Percentiles rank a stretch among this genome's conserved stretches.
Evolutionary conservation across 2,113 vertebrate genomes (phyloP).

Genomic region (Charadrius vociferus): DNA sequence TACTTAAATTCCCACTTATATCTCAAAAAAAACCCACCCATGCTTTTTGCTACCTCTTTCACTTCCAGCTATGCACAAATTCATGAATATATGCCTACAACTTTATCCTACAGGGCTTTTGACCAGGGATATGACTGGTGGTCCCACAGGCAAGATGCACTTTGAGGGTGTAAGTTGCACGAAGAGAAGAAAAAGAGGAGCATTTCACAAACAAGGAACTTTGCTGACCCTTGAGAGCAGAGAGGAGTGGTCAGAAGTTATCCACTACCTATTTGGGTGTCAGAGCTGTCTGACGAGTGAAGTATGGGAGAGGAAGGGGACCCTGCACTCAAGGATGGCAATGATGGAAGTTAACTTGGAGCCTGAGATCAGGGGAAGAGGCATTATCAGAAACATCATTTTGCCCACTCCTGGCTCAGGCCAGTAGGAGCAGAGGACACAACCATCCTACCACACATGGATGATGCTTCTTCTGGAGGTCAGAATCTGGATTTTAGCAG

Average conservation of each 20-base stretch:
- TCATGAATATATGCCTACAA: not conserved
- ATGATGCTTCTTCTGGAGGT: not conserved
- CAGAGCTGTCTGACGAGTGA: not conserved
- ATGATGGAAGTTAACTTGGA: not conserved
- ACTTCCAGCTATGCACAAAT: not conserved
- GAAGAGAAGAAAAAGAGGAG: not conserved
- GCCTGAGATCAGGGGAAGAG: not conserved
- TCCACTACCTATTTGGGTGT: not conserved
- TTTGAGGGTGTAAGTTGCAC: not conserved
- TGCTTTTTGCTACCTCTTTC: not conserved
- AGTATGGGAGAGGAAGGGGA: too few relatives aligned
- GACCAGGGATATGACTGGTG: not conserved
- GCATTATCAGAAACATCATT: not conserved
- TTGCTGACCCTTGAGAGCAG: not conserved
- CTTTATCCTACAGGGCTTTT: not conserved
- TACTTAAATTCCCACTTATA: not conserved
- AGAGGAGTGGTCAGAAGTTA: not conserved
- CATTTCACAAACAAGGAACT: not conserved
- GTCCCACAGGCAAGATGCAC: not conserved
- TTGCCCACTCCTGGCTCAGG: not conserved
- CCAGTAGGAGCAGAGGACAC: not conserved
- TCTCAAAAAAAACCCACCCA: not conserved
- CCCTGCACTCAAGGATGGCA: not conserved
- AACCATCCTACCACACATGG: not conserved
- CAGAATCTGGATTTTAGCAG: not conserved